phyloP scores from a whole-genome alignment of 2,113 vertebrate species.

The Spheniscus mendiculus region DNA sequence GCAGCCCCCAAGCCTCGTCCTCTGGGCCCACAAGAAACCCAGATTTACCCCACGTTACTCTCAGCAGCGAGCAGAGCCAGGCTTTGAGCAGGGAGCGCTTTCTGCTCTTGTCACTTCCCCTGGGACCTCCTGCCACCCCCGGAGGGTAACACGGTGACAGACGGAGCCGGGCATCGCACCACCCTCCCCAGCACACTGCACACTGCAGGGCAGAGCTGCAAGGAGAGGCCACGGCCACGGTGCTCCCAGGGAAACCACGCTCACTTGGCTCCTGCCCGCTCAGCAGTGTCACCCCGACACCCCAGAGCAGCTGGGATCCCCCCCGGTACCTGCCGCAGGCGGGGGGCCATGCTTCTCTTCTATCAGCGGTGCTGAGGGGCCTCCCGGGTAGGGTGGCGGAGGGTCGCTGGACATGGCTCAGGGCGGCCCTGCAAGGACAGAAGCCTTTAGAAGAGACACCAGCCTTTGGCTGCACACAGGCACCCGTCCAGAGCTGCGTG shows the following conservation, averaged over 20 bases:
- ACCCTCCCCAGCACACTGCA: fast-evolving
- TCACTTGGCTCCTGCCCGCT: fast-evolving
- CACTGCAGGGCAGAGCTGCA: not conserved
- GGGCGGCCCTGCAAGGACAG: constrained; percentile 36
- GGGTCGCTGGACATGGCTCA: constrained; percentile 90
- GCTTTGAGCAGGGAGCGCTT: not conserved
- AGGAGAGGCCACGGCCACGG: not conserved
- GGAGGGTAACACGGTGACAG: fast-evolving
- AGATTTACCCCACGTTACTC: no score
- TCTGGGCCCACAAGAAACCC: not conserved
- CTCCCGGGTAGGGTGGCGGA: constrained; percentile 93
- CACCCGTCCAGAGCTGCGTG: fast-evolving
- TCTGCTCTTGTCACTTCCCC: not conserved
- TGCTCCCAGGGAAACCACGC: fast-evolving
- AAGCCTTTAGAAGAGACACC: not conserved
- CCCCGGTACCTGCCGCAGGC: constrained; percentile 74
- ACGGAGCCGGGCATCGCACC: fast-evolving
- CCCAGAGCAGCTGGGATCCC: not conserved
- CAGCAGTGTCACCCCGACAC: fast-evolving
- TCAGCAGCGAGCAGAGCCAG: not conserved
- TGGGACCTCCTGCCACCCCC: not conserved
- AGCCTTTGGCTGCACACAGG: not conserved
- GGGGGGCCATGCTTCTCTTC: constrained; percentile 90
- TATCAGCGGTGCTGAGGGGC: constrained; percentile 87
- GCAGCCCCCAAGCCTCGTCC: not conserved